Evolutionary conservation across 2,113 vertebrate genomes (phyloP), one percentile per base, ranked within the genome.

Genomic region (Cyprinodon tularosa): DNA sequence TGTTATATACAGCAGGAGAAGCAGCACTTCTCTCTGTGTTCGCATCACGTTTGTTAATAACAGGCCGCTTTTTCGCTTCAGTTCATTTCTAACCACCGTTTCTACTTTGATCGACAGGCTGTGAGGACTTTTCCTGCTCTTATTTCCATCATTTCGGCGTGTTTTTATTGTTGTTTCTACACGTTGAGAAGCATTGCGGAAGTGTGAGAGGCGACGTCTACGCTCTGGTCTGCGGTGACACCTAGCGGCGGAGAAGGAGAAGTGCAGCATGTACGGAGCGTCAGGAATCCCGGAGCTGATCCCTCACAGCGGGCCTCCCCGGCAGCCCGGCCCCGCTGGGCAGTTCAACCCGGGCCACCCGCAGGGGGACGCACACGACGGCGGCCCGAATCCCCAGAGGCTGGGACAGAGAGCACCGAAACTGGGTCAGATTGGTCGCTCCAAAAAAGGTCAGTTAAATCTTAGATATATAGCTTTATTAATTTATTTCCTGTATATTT

Each of bases 371-470:
- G 85, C 80, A 3, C 78, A 86, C 14, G 84, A 72, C 13, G 84
- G 70, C 0, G 81, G 68, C 11, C 12, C 77, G 5, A 93, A 91
- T 68, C 93, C 88, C 0, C 92, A 92, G 83, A 91, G 93, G 0
- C 88, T 93, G 0, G 91, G 90, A 0, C 93, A 94, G 84, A 88
- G 94, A 65, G 92, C 94, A 0, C 94, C 94, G 4, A 95, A 95
- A 48, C 93, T 95, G 65, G 94, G 94, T 3, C 93, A 94, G 87
- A 95, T 95, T 9, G 94, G 94, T 0, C 93, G 94, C 4, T 86
- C 94, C 67, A 94, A 90, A 84, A 94, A 94, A 94, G 94, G 94
- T 94, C 42, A 76, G 92, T 42, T 15, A 3, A 15, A 14, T 47
- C 14, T 11, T 3, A 62, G 3, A 37, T 38, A 3, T 40, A 4